A percentile compares a stretch with the other conserved stretches of the same genome.
Conservation (phyloP, 2,113 vertebrate species). For the Tragelaphus strepsiceros region DNA sequence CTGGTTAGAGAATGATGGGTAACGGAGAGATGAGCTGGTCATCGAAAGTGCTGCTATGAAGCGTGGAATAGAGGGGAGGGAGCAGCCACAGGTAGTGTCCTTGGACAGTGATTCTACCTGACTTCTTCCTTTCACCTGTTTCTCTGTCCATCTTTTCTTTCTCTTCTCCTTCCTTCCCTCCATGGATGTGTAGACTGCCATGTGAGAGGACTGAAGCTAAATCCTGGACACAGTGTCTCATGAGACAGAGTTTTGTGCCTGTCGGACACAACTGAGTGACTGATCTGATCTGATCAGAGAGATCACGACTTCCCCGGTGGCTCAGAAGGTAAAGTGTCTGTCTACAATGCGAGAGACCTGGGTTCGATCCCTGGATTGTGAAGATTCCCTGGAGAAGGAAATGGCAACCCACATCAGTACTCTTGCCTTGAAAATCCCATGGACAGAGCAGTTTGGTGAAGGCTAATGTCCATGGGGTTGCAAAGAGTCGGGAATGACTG, state of each 20-base stretch:
- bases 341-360: too few species aligned
- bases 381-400: too few species aligned
- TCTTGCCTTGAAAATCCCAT: too few species aligned
- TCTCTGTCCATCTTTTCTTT: neutral
- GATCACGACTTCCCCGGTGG: too few species aligned
- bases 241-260: neutral
- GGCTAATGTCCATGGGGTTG: too few species aligned
- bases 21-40: neutral
- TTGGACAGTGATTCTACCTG: neutral
- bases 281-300: too few species aligned
- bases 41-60: neutral
- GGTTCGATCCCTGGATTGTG: too few species aligned
- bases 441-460: too few species aligned
- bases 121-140: neutral
- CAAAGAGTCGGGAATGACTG: too few species aligned
- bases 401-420: too few species aligned
- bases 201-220: neutral
- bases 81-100: accelerated
- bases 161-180: neutral
- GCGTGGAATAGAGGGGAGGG: neutral
- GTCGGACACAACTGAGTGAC: too few species aligned
- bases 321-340: too few species aligned
- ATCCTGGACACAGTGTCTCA: neutral
- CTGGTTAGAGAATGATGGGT: neutral
- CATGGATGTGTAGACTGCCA: neutral